phyloP scores from a whole-genome alignment of 2,113 vertebrate species.

The Hassar affinis region DNA sequence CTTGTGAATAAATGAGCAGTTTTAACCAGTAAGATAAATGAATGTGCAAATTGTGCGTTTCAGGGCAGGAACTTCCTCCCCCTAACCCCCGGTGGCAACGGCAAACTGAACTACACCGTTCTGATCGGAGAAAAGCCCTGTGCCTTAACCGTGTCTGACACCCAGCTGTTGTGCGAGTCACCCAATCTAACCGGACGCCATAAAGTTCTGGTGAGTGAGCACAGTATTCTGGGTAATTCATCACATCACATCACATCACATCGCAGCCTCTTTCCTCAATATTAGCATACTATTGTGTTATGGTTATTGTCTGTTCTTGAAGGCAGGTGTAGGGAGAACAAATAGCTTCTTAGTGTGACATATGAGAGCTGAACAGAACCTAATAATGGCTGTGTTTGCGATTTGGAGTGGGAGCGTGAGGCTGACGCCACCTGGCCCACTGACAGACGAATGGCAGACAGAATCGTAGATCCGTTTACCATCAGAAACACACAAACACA shows the following conservation, averaged over 20 bases:
- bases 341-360: conserved; percentile 62
- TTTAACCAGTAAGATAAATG: background rate
- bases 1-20: too few species aligned
- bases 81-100: conserved; percentile 84
- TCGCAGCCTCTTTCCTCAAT: conserved; percentile 49
- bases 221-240: background rate
- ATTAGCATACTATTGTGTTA: conserved; percentile 59
- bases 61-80: conserved; percentile 95
- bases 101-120: conserved; percentile 94
- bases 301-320: conserved; percentile 56
- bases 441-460: conserved; percentile 48
- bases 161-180: conserved; percentile 94
- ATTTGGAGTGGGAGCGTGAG: conserved; percentile 61
- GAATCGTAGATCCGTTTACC: conserved; percentile 52
- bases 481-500: conserved; percentile 51
- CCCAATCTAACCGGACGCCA: conserved; percentile 93
- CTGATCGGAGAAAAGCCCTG: conserved; percentile 94
- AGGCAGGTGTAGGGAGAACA: conserved; percentile 64
- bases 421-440: conserved; percentile 53
- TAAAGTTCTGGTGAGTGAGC: conserved; percentile 89
- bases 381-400: conserved; percentile 68
- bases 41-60: conserved; percentile 14
- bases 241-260: conserved; percentile 28
- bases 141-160: conserved; percentile 88
- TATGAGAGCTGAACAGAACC: conserved; percentile 62